Evolutionary conservation across 2,797 vertebrate genomes (phyloP), one percentile per base, ranked within the genome.

Genomic region (Tolypeutes matacus): DNA sequence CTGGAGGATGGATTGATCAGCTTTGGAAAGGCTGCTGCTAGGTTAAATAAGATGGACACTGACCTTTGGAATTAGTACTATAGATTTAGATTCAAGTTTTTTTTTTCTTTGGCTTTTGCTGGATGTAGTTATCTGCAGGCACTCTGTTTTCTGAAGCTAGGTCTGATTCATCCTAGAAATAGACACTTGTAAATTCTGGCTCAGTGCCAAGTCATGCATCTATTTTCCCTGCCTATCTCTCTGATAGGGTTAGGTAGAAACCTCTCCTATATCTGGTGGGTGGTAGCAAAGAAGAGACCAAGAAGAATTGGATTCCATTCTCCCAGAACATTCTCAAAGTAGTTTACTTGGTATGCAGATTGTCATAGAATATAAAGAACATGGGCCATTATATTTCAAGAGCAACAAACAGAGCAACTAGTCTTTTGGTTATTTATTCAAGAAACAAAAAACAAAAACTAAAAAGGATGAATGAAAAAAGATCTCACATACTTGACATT

Each of bases 141-240:
- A 64, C 60, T 27, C 29, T 17, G 27, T 53, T 67, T 89, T 89
- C n/a, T 67, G 18, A 92, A 89, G 81, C 88, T 86, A 64, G 51
- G 56, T 72, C 62, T 93, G 91, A 88, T 36, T 91, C 93, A 88
- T 46, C 3, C 86, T 94, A 25, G n/a, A 95, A 92, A 85, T 17
- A 69, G 34, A 78, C 18, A 31, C 76, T 93, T 62, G 29, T 20
- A 69, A 58, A 81, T 65, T 88, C 82, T 75, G 72, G 27, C 72
- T 27, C 11, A 67, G 7, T 60, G 27, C 80, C 46, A 49, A 69
- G n/a, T 91, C 69, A 86, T 15, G 21, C 75, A 78, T 25, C 29
- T 34, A 34, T 67, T 86, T 75, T 36, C 53, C 13, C 14, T 5
- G 7, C 15, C 72, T 64, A 15, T 90, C 34, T 51, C 18, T 78